Percentiles rank a stretch among this genome's conserved stretches.
phyloP scores from a whole-genome alignment of 64 coral and sea anemone genomes.

The Exaiptasia diaphana region DNA sequence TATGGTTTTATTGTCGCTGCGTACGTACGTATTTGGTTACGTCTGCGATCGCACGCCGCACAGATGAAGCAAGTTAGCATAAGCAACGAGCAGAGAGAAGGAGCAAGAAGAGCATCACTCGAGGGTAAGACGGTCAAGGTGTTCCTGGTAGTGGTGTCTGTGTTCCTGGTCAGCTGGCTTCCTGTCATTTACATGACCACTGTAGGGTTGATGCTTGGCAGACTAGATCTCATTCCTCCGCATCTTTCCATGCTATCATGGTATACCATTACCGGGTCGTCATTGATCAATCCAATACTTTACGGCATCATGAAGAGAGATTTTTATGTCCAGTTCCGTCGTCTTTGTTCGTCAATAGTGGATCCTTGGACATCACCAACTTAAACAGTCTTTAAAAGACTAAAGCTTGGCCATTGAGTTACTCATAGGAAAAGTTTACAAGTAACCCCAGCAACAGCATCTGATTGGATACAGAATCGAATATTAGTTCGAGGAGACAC shows the following conservation, averaged over 20 bases:
- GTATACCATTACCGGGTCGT: background rate
- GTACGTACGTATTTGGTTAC: background rate
- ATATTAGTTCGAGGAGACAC: too few species aligned
- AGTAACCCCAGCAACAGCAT: too few species aligned
- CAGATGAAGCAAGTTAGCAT: background rate
- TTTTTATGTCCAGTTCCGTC: background rate
- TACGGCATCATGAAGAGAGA: conserved; percentile 5
- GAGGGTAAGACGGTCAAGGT: background rate
- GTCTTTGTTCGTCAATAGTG: background rate
- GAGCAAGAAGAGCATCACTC: background rate
- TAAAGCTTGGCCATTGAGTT: too few species aligned
- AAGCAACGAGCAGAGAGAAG: background rate
- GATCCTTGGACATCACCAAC: too few species aligned
- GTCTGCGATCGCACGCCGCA: background rate
- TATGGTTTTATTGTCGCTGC: background rate
- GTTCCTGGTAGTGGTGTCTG: background rate
- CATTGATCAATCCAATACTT: background rate
- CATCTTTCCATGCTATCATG: background rate
- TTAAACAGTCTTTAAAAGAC: too few species aligned
- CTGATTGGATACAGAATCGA: too few species aligned
- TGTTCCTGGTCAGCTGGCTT: background rate
- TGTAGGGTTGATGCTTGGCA: background rate
- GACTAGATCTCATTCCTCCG: background rate
- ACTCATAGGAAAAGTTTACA: too few species aligned
- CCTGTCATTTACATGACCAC: conserved; percentile 12